Evolutionary conservation across 2,797 vertebrate species (phyloP).

Genomic region (Sciurus vulgaris): DNA sequence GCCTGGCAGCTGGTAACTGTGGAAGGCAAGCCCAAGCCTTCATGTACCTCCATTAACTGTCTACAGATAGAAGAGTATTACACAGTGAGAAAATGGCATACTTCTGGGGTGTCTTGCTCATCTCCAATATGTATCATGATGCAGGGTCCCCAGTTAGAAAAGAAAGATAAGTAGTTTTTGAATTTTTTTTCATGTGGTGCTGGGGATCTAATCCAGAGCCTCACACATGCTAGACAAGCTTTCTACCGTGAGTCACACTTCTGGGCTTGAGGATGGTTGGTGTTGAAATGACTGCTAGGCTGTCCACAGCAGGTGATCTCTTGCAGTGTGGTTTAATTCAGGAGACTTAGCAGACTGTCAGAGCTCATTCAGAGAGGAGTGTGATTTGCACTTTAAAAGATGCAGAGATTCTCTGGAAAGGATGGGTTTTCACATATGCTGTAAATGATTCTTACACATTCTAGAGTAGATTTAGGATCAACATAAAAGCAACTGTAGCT

Average conservation of each 20-base stretch:
- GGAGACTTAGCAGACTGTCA: no score
- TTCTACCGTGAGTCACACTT: not conserved
- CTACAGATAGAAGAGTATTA: not conserved
- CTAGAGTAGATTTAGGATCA: constrained; percentile 41
- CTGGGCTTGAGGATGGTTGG: not conserved
- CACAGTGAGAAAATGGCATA: not conserved
- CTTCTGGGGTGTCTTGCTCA: not conserved
- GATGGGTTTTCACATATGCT: not conserved
- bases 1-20: not conserved
- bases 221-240: not conserved
- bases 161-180: no score
- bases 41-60: not conserved
- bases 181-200: not conserved
- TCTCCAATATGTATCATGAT: not conserved
- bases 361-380: no score
- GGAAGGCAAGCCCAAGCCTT: not conserved
- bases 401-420: not conserved
- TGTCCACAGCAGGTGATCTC: not conserved
- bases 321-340: no score
- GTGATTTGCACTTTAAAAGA: no score
- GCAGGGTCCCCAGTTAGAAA: not conserved
- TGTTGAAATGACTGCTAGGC: constrained; percentile 3
- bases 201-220: not conserved
- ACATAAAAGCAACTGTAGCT: not conserved
- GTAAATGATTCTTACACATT: constrained; percentile 26